Conservation (phyloP, 2,113 vertebrate genomes). For the Eubucco bourcierii region DNA sequence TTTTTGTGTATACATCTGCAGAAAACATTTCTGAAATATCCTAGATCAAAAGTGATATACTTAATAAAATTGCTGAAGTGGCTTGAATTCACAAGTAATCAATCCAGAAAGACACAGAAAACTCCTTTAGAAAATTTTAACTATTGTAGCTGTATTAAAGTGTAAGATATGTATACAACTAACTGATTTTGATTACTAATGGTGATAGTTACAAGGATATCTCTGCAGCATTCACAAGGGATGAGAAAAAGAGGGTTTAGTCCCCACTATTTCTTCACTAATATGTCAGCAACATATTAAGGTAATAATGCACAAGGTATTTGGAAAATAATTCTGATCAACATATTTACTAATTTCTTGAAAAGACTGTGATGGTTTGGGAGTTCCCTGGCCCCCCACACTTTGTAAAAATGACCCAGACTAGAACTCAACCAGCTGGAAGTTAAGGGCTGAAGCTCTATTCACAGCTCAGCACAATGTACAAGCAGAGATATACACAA, state of each 20-base stretch:
- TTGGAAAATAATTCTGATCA: not conserved
- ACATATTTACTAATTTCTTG: not conserved
- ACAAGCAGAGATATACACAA: too few relatives aligned
- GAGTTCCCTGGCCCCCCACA: too few relatives aligned
- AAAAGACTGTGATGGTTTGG: too few relatives aligned
- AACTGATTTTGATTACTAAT: not conserved
- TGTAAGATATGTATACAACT: not conserved
- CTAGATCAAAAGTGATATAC: not conserved
- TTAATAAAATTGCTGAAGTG: not conserved
- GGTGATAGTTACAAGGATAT: not conserved
- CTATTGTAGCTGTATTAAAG: not conserved
- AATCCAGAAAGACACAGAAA: not conserved
- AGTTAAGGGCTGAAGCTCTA: too few relatives aligned
- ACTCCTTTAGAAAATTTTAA: slow-evolving; percentile 34
- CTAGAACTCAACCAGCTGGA: too few relatives aligned
- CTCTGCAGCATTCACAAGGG: not conserved
- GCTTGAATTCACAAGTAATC: not conserved
- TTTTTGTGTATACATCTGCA: not conserved
- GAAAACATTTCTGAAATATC: not conserved
- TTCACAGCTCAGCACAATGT: too few relatives aligned
- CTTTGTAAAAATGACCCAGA: too few relatives aligned
- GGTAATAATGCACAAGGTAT: not conserved
- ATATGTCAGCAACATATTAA: not conserved
- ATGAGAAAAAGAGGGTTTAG: not conserved
- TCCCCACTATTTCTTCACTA: not conserved